Base-by-base conservation (phyloP, 2,113 vertebrate species). In the Sturnus vulgaris region DNA sequence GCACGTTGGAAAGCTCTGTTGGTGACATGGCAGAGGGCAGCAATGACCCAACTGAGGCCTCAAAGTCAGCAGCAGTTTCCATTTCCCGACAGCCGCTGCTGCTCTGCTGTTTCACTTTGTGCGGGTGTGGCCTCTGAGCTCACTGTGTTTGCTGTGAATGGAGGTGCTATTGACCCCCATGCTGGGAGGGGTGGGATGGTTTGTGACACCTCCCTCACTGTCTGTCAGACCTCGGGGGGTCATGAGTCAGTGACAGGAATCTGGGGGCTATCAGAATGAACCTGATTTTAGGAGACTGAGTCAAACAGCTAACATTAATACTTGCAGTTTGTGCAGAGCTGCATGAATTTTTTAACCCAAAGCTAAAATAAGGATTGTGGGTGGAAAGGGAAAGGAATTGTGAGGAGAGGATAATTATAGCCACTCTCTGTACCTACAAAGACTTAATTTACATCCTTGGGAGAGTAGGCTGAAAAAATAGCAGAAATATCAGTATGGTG, bases 281-380 rank as follows among this genome's bases (percentile, higher is more conserved):
- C 47, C 44, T 17, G 8, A 15, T 47, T 49, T 49, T 42, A 7
- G 18, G n/a, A 50, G 52, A 31, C 16, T 14, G 73, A 87, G 63
- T 20, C 42, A 57, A 24, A 22, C 31, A n/a, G 46, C 22, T 33
- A 19, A 65, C 50, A 10, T 23, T 20, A 56, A 61, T 90, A 44
- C 49, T 46, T 76, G 25, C 0, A 2, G 27, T 40, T 91, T 52
- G 27, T 56, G 61, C 44, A 49, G 70, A 87, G 44, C 56, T 68
- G 22, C 37, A 28, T 73, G 28, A 4, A 12, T 75, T 93, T 88
- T 52, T 92, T 82, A 87, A 93, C 40, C 11, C 19, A 71, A 82
- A 94, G 63, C 92, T 94, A 63, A 91, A 94, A 77, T 75, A 79
- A 79, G 53, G 11, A 33, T 79, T 60, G 77, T 84, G 90, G 56